Conservation (phyloP, 2,797 vertebrate species). For the Melanogrammus aeglefinus region DNA sequence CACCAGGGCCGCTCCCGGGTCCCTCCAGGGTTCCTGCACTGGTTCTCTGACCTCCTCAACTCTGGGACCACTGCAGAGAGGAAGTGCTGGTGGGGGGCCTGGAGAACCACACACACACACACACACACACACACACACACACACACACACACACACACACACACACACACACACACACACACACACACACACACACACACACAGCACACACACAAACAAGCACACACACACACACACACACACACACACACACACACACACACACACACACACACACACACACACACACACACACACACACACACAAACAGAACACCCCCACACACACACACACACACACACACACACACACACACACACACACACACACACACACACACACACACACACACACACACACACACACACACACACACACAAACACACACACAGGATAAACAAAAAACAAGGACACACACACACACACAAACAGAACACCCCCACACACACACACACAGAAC, state of each 20-base stretch:
- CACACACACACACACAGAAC: too few relatives aligned
- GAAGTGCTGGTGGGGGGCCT: slow-evolving; percentile 82
- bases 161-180: too few relatives aligned
- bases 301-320: too few relatives aligned
- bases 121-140: background rate
- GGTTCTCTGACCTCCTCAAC: slow-evolving; percentile 78
- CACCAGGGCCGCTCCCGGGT: slow-evolving; percentile 86
- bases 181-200: background rate
- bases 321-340: too few relatives aligned
- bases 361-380: too few relatives aligned
- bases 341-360: too few relatives aligned
- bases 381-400: background rate
- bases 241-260: background rate
- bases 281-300: too few relatives aligned
- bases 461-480: background rate
- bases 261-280: background rate
- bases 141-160: background rate
- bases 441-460: too few relatives aligned
- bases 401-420: background rate
- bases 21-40: slow-evolving; percentile 87
- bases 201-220: background rate
- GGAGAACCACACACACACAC: background rate
- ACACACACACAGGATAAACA: too few relatives aligned
- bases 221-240: background rate
- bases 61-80: slow-evolving; percentile 84